A percentile compares a stretch with the other conserved stretches of the same genome.
Evolutionary conservation across 2,888 invertebrate species (phyloP).

Genomic region (Trissoscelio sp.): DNA sequence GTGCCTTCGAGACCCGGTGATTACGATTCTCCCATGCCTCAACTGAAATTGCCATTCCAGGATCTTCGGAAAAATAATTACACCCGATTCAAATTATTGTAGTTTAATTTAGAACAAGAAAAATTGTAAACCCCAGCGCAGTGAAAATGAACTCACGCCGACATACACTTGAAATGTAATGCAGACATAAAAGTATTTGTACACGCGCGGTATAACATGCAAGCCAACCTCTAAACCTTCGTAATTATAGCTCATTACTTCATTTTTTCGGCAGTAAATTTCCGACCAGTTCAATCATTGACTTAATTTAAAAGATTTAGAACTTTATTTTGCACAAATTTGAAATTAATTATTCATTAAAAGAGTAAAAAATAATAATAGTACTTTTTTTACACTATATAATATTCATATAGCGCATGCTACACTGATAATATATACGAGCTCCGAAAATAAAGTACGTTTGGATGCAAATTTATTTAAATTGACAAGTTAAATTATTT

Average conservation of each 20-base stretch:
- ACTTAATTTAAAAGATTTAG: too few species aligned
- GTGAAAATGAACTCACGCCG: background rate
- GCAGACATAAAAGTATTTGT: background rate
- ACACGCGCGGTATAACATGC: constrained; percentile 8
- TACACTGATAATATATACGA: too few species aligned
- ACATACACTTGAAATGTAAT: background rate
- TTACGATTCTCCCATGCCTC: constrained; percentile 32
- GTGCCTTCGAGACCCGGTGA: constrained; percentile 52
- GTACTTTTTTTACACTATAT: too few species aligned
- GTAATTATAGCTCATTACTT: constrained; percentile 2
- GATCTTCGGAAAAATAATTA: constrained; percentile 28
- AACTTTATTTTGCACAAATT: too few species aligned
- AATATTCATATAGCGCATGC: background rate
- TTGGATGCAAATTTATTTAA: constrained; percentile 29
- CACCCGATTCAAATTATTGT: constrained; percentile 3
- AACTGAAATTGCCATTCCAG: constrained; percentile 36
- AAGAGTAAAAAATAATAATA: too few species aligned
- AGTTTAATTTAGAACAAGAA: constrained; percentile 22
- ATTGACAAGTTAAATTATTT: constrained; percentile 44
- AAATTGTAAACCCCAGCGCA: background rate
- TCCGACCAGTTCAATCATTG: too few species aligned
- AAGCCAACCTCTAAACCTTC: background rate
- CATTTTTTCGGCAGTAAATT: too few species aligned
- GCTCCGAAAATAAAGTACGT: constrained; percentile 11
- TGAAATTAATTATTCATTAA: too few species aligned